Base-by-base conservation (phyloP, 2,888 invertebrate species). In the Ptycholaimellus sp. region DNA sequence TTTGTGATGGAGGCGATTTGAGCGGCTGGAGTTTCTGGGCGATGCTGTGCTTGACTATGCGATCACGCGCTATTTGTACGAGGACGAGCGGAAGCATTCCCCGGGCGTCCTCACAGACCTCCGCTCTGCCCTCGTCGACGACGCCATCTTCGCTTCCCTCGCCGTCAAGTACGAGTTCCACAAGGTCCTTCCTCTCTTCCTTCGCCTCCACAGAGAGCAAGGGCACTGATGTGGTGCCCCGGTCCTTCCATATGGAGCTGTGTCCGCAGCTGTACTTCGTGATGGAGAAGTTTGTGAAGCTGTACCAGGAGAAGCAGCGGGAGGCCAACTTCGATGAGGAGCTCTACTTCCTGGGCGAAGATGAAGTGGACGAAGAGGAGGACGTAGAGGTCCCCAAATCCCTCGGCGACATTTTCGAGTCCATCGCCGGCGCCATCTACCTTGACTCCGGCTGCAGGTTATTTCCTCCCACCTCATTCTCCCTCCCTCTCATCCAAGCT, bases 381-480 rank as follows among this genome's bases (percentile, higher is more conserved):
- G 85, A 87, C 56, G 74, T 78, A 54, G 83, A 85, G 59, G 93
- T 96, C 0, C 96, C 96, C 0, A 99, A 99, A 63, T 90, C 90
- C 1, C 64, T 99, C 28, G 96, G 96, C 1, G 96, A 99, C 62
- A 76, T 99, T 20, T 99, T 99, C 61, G 96, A 99, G 64, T 90
- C 90, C 14, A 37, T 54, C 3, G 53, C 54, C 21, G 54, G 54
- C 6, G n/a, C n/a, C n/a, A n/a, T n/a, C n/a, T n/a, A n/a, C n/a
- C n/a, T n/a, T n/a, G n/a, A n/a, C n/a, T n/a, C n/a, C n/a, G n/a
- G n/a, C n/a, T n/a, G n/a, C n/a, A n/a, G n/a, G n/a, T n/a, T n/a
- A n/a, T n/a, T n/a, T n/a, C n/a, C n/a, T n/a, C n/a, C n/a, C n/a
- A n/a, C n/a, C n/a, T n/a, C n/a, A n/a, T n/a, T n/a, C n/a, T n/a